Base-by-base conservation (phyloP, 2,797 vertebrate genomes). In the Cephalopachus bancanus region DNA sequence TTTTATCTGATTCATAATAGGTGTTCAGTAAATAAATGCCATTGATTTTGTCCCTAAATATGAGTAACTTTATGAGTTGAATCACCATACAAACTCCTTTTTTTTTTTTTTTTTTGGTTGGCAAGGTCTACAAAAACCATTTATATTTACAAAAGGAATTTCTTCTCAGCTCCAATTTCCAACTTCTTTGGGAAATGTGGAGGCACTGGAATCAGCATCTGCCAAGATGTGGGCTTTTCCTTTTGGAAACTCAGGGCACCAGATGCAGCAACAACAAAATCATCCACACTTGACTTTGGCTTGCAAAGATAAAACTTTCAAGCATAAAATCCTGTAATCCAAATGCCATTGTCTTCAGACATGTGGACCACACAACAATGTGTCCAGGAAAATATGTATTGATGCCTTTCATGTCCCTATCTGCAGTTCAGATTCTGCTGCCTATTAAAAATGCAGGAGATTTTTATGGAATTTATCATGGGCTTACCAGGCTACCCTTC, bases 381-480 rank as follows among this genome's bases (percentile, higher is more conserved):
- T 64, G 12, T 92, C 33, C 51, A 81, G 9, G 12, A n/a, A 97
- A 83, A 65, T 78, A 53, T 2, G 10, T 33, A 49, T 81, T 81
- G 49, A 12, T 72, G 6, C 59, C 2, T 95, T 19, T 79, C 12
- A 14, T 65, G 10, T 80, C 49, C 87, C 57, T 72, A 79, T 64
- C 33, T 74, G 16, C 17, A 60, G 37, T 59, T 83, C 5, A 83
- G 17, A 81, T 86, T 93, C 71, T 51, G 4, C 33, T 81, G 9
- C 3, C 71, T 69, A 78, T 95, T 95, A 91, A 79, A 93, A 88
- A 94, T 57, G 19, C 28, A 89, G 62, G 20, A 91, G 59, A 62
- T 37, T 90, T 84, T 96, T 28, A 78, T 95, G 26, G 33, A 71
- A 84, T 96, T 97, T 96, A 89, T 97, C 83, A 92, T 55, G 22